Conservation (phyloP, 2,797 vertebrate species). For the Pseudocheirus occidentalis region DNA sequence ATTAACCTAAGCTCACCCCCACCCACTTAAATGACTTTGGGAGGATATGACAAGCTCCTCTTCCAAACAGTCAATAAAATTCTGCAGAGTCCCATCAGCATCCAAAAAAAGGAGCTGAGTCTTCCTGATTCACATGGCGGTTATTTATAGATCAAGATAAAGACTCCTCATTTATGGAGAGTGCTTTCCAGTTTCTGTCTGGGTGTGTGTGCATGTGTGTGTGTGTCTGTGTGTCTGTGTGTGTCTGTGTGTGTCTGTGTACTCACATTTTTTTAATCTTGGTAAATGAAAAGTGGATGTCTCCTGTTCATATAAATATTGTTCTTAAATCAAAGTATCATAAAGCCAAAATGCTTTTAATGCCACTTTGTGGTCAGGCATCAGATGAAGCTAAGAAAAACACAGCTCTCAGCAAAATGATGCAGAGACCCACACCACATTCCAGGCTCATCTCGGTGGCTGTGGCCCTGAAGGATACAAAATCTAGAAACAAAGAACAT, state of each 20-base stretch:
- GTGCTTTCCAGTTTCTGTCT: background rate
- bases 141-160: constrained; percentile 62
- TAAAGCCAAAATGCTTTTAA: constrained; percentile 28
- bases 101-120: constrained; percentile 35
- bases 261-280: background rate
- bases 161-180: constrained; percentile 35
- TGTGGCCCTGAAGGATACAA: too few species aligned
- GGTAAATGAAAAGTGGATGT: constrained; percentile 45
- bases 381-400: background rate
- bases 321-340: constrained; percentile 21
- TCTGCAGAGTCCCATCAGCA: constrained; percentile 33
- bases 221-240: too few species aligned
- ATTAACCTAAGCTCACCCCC: background rate
- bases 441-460: background rate
- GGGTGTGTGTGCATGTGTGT: background rate
- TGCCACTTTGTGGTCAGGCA: background rate
- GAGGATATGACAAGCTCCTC: constrained; percentile 45
- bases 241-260: too few species aligned
- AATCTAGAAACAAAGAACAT: background rate
- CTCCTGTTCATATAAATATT: background rate
- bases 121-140: constrained; percentile 46
- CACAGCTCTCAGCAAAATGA: background rate
- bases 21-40: constrained; percentile 59
- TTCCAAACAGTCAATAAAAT: constrained; percentile 47
- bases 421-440: background rate